A percentile compares a stretch with the other conserved stretches of the same genome.
These are phyloP conservation scores for Pangasius djambal DNA, from an alignment of 2,797 vertebrate genomes.

Conservation along the genomic window DNA sequence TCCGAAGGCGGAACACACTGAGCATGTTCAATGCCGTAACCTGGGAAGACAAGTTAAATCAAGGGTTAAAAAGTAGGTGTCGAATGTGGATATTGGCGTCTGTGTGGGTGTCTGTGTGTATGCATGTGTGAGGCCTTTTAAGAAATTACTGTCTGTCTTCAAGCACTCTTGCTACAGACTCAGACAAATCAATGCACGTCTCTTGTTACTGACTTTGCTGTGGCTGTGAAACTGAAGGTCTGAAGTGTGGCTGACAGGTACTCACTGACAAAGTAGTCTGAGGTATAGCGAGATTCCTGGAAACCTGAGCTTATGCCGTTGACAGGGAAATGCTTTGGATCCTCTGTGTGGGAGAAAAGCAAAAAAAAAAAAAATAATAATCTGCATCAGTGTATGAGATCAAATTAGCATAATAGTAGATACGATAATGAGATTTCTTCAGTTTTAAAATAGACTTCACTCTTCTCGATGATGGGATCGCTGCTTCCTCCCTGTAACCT, in stretches of 20 bases:
- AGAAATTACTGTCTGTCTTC: slow-evolving; percentile 34
- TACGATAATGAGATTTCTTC: slow-evolving; percentile 18
- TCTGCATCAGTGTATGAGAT: slow-evolving; percentile 46
- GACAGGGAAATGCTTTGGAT: slow-evolving; percentile 90
- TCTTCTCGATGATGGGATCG: not conserved
- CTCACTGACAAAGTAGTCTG: slow-evolving; percentile 99
- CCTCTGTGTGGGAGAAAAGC: slow-evolving; percentile 79
- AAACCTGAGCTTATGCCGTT: slow-evolving; percentile 89
- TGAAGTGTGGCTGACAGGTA: slow-evolving; percentile 61
- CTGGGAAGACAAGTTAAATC: slow-evolving; percentile 69
- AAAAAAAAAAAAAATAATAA: slow-evolving; percentile 67
- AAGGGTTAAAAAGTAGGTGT: not conserved
- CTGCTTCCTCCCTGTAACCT: slow-evolving; percentile 1
- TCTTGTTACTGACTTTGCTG: slow-evolving; percentile 27
- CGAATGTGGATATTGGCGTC: slow-evolving; percentile 3
- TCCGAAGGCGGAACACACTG: slow-evolving; percentile 98
- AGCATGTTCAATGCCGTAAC: slow-evolving; percentile 97
- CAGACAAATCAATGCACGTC: slow-evolving; percentile 50
- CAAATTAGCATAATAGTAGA: slow-evolving; percentile 3
- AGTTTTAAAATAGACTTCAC: slow-evolving; percentile 2
- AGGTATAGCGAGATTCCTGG: slow-evolving; percentile 95
- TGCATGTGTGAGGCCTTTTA: slow-evolving; percentile 4
- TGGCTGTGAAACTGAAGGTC: slow-evolving; percentile 31
- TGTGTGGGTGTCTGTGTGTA: slow-evolving; percentile 23
- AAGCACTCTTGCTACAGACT: slow-evolving; percentile 1